Evolutionary conservation across 2,888 invertebrate genomes (phyloP).

Genomic region (Drosophila maculinotata): DNA sequence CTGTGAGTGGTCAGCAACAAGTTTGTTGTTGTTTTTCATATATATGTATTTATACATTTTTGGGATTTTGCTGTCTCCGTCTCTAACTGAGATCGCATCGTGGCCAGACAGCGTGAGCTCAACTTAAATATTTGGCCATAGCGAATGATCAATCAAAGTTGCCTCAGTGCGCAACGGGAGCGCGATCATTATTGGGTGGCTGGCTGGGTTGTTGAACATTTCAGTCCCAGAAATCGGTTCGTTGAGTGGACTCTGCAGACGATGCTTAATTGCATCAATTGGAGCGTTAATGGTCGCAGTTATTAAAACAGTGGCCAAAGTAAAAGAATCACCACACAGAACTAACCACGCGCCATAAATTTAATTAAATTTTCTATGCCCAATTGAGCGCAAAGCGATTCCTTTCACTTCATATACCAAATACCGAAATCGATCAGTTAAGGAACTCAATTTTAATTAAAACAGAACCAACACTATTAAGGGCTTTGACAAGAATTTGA

Average conservation of each 20-base stretch:
- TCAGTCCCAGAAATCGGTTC: conserved; percentile 24
- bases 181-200: conserved; percentile 21
- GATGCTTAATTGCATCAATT: conserved; percentile 64
- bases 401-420: conserved; percentile 8
- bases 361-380: conserved; percentile 40
- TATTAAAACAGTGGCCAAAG: conserved; percentile 6
- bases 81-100: conserved; percentile 30
- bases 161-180: conserved; percentile 42
- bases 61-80: conserved; percentile 3
- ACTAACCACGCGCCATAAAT: conserved; percentile 30
- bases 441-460: background rate
- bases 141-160: conserved; percentile 76
- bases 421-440: background rate
- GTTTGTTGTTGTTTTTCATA: conserved; percentile 25
- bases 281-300: conserved; percentile 62
- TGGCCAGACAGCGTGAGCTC: conserved; percentile 64
- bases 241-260: conserved; percentile 12
- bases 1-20: conserved; percentile 49
- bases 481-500: background rate
- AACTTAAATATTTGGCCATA: conserved; percentile 67
- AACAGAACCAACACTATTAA: background rate
- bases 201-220: conserved; percentile 7
- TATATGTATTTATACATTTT: background rate
- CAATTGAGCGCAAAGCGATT: background rate
- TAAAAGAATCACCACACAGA: too few species aligned